Conservation (phyloP, 2,797 vertebrate genomes). For the Notolabrus celidotus region DNA sequence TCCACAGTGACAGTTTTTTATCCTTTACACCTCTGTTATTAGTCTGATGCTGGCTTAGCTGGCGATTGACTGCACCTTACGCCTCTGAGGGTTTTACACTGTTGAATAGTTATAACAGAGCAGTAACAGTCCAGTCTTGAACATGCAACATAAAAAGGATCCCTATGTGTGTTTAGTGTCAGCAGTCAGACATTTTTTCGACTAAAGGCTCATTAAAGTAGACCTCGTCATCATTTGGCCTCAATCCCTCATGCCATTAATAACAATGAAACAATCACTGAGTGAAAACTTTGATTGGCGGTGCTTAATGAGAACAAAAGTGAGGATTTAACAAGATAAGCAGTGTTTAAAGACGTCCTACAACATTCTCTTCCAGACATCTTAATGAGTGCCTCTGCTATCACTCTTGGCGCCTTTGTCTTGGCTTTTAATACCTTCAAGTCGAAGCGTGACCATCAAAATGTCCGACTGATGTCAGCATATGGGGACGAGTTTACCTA, state of each 20-base stretch:
- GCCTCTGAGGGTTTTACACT: too few relatives aligned
- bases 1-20: too few relatives aligned
- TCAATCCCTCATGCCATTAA: constrained; percentile 12
- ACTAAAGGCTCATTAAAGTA: not conserved
- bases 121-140: too few relatives aligned
- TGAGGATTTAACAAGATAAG: constrained; percentile 26
- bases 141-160: too few relatives aligned
- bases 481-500: not conserved
- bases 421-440: constrained; percentile 4
- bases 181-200: too few relatives aligned
- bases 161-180: too few relatives aligned
- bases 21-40: too few relatives aligned
- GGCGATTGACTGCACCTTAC: too few relatives aligned
- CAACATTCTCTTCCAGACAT: constrained; percentile 8
- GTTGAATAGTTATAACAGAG: too few relatives aligned
- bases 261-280: constrained; percentile 23
- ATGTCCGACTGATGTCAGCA: constrained; percentile 15
- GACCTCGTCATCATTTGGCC: constrained; percentile 9
- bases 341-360: constrained; percentile 9
- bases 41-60: too few relatives aligned
- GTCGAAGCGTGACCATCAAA: not conserved
- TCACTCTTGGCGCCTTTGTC: constrained; percentile 13
- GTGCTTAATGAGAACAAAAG: constrained; percentile 35
- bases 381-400: constrained; percentile 16
- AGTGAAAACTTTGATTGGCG: constrained; percentile 21